Conservation (phyloP, 2,888 invertebrate species). For the Leptinotarsa peninsularis region DNA sequence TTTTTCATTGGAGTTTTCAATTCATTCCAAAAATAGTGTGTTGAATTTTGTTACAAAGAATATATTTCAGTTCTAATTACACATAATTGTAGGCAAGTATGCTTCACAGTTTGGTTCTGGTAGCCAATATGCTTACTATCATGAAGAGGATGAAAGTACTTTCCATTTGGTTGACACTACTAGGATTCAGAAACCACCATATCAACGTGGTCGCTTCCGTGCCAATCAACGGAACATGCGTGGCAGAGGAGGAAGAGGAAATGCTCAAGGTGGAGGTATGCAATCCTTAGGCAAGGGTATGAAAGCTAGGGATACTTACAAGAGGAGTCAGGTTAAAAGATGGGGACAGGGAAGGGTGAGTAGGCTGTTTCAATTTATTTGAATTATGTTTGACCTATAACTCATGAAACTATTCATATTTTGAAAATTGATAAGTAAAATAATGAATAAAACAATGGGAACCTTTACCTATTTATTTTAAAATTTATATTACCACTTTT, state of each 20-base stretch:
- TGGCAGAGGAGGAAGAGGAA: slow-evolving; percentile 75
- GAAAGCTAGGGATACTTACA: slow-evolving; percentile 82
- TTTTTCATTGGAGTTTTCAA: not conserved
- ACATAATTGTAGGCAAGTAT: slow-evolving; percentile 79
- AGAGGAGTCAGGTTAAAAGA: slow-evolving; percentile 80
- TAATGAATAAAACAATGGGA: no score
- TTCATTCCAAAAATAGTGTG: not conserved
- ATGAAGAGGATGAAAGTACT: slow-evolving; percentile 98
- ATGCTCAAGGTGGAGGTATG: slow-evolving; percentile 77
- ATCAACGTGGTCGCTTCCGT: slow-evolving; percentile 91
- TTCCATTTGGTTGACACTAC: slow-evolving; percentile 98
- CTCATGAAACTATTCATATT: no score
- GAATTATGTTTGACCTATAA: no score
- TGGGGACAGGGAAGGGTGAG: slow-evolving; percentile 82
- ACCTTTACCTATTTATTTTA: no score
- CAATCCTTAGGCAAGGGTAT: slow-evolving; percentile 85
- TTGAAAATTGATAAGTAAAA: no score
- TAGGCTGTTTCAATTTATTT: slow-evolving; percentile 6
- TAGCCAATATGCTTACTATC: slow-evolving; percentile 97
- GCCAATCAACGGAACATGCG: slow-evolving; percentile 82
- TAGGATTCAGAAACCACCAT: slow-evolving; percentile 88
- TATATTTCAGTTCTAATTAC: slow-evolving; percentile 39
- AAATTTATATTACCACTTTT: no score
- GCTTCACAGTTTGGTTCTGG: slow-evolving; percentile 93
- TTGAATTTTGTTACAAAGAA: no score